A percentile compares a stretch with the other conserved stretches of the same genome.
phyloP scores from a whole-genome alignment of 2,888 invertebrate genomes.

The Cephonodes hylas region DNA sequence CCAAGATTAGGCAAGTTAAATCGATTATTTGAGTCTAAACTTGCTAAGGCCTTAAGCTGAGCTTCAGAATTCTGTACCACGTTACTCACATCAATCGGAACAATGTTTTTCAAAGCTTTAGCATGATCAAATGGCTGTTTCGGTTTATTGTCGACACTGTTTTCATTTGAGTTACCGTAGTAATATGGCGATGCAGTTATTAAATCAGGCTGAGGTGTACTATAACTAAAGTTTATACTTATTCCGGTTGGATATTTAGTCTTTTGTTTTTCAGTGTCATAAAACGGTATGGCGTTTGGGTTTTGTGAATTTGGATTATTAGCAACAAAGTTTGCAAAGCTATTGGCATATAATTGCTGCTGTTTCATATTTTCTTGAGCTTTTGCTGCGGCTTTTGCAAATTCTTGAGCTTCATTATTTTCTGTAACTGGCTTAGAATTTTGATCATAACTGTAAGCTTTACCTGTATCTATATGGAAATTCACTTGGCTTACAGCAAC shows the following conservation, averaged over 20 bases:
- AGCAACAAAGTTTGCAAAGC: slow-evolving; percentile 29
- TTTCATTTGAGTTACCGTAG: slow-evolving; percentile 49
- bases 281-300: slow-evolving; percentile 16
- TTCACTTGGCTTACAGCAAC: slow-evolving; percentile 62
- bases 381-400: slow-evolving; percentile 70
- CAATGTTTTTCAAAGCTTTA: slow-evolving; percentile 73
- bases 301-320: not conserved
- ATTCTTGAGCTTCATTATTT: slow-evolving; percentile 61
- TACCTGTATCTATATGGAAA: slow-evolving; percentile 67
- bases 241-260: slow-evolving; percentile 20
- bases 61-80: slow-evolving; percentile 60
- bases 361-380: slow-evolving; percentile 68
- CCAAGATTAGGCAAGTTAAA: slow-evolving; percentile 44
- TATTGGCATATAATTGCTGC: slow-evolving; percentile 44
- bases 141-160: slow-evolving; percentile 46
- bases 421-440: slow-evolving; percentile 60
- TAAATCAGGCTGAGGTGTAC: slow-evolving; percentile 52
- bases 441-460: slow-evolving; percentile 55
- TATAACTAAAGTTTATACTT: slow-evolving; percentile 39
- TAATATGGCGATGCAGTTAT: slow-evolving; percentile 63
- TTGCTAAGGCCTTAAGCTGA: slow-evolving; percentile 39
- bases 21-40: slow-evolving; percentile 42
- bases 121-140: slow-evolving; percentile 73
- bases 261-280: slow-evolving; percentile 37
- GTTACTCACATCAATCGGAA: slow-evolving; percentile 73